Conservation (phyloP, 2,888 invertebrate species). For the Agonopterix alstromeriana region DNA sequence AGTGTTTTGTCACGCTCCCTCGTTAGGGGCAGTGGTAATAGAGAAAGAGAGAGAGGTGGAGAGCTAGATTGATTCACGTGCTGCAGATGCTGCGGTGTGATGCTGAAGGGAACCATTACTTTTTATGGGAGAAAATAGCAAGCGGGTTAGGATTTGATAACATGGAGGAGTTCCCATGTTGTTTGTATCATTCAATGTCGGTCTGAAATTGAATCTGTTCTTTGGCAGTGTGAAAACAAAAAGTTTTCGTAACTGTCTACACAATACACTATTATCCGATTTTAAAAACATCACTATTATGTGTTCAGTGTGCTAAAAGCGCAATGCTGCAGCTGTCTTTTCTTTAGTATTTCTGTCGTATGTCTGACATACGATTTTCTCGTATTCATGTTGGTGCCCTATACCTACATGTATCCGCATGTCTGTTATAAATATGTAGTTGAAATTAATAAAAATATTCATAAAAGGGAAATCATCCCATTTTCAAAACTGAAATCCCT, state of each 20-base stretch:
- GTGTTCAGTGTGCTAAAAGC: too few species aligned
- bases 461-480: too few species aligned
- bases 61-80: conserved; percentile 51
- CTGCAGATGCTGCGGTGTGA: conserved; percentile 28
- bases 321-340: too few species aligned
- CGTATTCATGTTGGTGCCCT: too few species aligned
- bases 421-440: too few species aligned
- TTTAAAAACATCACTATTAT: not conserved
- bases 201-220: not conserved
- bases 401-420: too few species aligned
- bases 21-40: conserved; percentile 13
- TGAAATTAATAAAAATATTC: too few species aligned
- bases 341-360: too few species aligned
- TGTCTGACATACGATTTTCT: too few species aligned
- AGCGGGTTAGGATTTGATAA: too few species aligned
- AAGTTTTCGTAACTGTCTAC: not conserved
- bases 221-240: not conserved
- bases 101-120: conserved; percentile 6
- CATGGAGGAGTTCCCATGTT: not conserved
- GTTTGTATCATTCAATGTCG: not conserved
- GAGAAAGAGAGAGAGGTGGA: conserved; percentile 32
- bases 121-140: not conserved
- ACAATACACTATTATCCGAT: not conserved
- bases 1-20: conserved; percentile 29
- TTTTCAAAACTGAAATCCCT: too few species aligned